phyloP scores from a whole-genome alignment of 2,113 vertebrate species.

The Todiramphus saurophagus region DNA sequence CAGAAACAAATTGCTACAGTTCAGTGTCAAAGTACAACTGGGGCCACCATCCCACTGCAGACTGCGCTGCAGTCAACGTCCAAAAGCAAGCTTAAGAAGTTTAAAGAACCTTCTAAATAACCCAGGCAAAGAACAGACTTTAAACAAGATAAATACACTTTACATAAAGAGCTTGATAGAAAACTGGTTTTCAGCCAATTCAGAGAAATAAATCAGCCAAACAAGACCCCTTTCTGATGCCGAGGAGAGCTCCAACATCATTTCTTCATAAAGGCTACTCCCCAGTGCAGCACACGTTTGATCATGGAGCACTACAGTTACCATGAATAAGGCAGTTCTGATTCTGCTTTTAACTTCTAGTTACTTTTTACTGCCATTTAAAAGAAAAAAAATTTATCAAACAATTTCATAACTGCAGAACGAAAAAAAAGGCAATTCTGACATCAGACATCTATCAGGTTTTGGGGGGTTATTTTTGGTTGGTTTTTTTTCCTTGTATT shows the following conservation, averaged over 20 bases:
- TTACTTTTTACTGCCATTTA: not conserved
- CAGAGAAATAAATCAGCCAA: not conserved
- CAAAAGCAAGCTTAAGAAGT: not conserved
- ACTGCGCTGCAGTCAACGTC: not conserved
- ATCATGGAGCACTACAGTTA: not conserved
- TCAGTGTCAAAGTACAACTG: not conserved
- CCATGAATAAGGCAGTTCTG: not conserved
- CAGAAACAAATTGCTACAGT: not conserved
- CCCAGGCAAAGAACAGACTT: not conserved
- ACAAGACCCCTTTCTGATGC: not conserved
- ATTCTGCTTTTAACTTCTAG: not conserved
- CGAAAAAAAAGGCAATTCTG: not conserved
- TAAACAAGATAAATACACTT: not conserved
- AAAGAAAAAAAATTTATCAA: not conserved
- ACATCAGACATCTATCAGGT: not conserved
- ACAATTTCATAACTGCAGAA: not conserved
- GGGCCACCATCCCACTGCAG: not conserved
- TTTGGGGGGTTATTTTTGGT: no score
- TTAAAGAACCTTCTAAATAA: not conserved
- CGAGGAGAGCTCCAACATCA: not conserved
- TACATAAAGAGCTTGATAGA: not conserved
- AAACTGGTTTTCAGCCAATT: not conserved
- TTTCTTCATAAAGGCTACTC: not conserved
- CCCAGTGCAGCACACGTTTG: not conserved
- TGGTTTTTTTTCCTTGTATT: not conserved